Percentiles rank a stretch among this genome's conserved stretches.
Conservation (phyloP, 2,797 vertebrate genomes). For the Xenopus petersii region DNA sequence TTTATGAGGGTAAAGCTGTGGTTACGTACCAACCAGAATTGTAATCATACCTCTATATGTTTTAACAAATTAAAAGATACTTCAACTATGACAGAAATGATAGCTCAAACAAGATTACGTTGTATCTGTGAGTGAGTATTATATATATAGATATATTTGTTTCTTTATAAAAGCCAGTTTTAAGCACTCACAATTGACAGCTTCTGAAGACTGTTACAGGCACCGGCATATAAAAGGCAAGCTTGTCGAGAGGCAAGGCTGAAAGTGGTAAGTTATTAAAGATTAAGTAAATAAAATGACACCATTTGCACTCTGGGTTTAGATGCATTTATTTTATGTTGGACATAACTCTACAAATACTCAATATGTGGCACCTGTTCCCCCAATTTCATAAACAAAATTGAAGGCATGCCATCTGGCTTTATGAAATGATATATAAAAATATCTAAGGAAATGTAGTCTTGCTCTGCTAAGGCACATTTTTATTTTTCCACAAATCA, state of each 20-base stretch:
- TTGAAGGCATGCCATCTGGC: constrained; percentile 57
- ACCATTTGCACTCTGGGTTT: constrained; percentile 53
- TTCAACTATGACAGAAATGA: no score
- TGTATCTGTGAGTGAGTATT: no score
- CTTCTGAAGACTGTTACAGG: not conserved
- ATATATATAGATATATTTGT: no score
- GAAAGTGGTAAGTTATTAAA: constrained; percentile 58
- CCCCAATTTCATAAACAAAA: constrained; percentile 50
- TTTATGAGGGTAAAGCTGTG: no score
- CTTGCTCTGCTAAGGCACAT: constrained; percentile 41
- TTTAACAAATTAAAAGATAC: no score
- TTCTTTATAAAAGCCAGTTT: no score
- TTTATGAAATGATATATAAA: constrained; percentile 59
- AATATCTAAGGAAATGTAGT: constrained; percentile 53
- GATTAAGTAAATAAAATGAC: constrained; percentile 58
- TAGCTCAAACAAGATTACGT: no score
- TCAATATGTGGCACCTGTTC: constrained; percentile 54
- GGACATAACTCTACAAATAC: constrained; percentile 48
- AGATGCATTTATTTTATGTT: constrained; percentile 55
- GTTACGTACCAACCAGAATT: no score
- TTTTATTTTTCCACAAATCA: constrained; percentile 59
- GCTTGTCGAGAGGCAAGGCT: not conserved
- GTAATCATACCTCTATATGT: no score
- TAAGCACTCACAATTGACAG: no score
- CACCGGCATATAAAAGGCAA: not conserved